Evolutionary conservation across 1,140 invertebrate genomes (phyloP).

Genomic region (Dendroctonus ponderosae): DNA sequence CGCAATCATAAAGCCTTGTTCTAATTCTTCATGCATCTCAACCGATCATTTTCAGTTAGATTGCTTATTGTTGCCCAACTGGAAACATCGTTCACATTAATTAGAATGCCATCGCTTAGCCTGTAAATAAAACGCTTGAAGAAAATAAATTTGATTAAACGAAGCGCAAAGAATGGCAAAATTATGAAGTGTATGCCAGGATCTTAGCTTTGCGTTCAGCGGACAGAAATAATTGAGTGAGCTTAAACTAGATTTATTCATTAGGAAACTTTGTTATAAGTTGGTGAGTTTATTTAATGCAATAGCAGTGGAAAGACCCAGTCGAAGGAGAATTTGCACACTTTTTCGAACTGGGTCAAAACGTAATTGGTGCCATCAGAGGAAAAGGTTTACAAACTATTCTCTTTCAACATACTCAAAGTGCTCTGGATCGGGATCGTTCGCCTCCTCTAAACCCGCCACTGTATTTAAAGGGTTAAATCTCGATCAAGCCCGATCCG

Average conservation of each 20-base stretch:
- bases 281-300: conserved; percentile 35
- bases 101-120: too few species aligned
- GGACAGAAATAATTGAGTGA: conserved; percentile 36
- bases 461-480: conserved; percentile 8
- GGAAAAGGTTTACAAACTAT: too few species aligned
- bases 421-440: too few species aligned
- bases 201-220: conserved; percentile 23
- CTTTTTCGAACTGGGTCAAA: conserved; percentile 29
- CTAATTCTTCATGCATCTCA: too few species aligned
- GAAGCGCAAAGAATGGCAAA: conserved; percentile 24
- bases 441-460: neutral
- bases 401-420: too few species aligned
- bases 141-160: conserved; percentile 10
- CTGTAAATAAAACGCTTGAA: too few species aligned
- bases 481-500: conserved; percentile 14
- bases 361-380: conserved; percentile 6
- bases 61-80: too few species aligned
- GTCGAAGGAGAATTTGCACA: conserved; percentile 21
- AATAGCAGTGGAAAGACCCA: conserved; percentile 20
- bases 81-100: too few species aligned
- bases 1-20: too few species aligned
- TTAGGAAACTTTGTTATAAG: conserved; percentile 36
- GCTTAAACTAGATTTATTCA: conserved; percentile 37
- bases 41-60: too few species aligned
- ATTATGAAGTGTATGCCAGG: conserved; percentile 28